A percentile compares a stretch with the other conserved stretches of the same genome.
These are phyloP conservation scores for Phallusia fumigata DNA, from an alignment of 23 tunicate species.

Conservation along the genomic window DNA sequence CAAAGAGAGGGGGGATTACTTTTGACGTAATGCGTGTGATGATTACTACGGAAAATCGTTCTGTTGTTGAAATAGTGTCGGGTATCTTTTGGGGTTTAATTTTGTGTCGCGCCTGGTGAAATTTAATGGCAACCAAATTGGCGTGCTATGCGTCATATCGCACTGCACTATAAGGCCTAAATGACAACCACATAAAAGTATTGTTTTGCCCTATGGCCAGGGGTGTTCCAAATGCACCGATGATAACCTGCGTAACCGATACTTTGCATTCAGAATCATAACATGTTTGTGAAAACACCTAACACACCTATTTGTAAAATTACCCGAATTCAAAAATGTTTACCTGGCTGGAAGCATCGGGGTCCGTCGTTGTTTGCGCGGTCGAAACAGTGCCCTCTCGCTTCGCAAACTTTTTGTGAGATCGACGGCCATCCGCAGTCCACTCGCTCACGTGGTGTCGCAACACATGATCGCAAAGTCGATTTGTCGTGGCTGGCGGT, in stretches of 20 bases:
- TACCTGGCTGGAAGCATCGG: constrained; percentile 61
- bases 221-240: no score
- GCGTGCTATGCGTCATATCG: no score
- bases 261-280: no score
- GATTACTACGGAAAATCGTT: background rate
- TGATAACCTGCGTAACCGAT: no score
- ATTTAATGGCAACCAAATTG: no score
- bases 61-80: background rate
- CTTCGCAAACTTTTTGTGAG: constrained; percentile 37
- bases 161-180: no score
- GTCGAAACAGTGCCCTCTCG: constrained; percentile 57
- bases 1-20: background rate
- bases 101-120: no score
- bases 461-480: constrained; percentile 40
- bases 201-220: no score
- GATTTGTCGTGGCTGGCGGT: constrained; percentile 22
- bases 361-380: constrained; percentile 21
- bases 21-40: background rate
- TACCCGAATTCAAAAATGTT: background rate
- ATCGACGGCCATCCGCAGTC: constrained; percentile 74
- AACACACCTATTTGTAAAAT: background rate
- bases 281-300: background rate
- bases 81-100: no score
- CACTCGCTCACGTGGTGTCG: constrained; percentile 31
- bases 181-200: no score